These are phyloP conservation scores for Chamaea fasciata DNA, from an alignment of 2,113 vertebrate species.

Conservation along the genomic window DNA sequence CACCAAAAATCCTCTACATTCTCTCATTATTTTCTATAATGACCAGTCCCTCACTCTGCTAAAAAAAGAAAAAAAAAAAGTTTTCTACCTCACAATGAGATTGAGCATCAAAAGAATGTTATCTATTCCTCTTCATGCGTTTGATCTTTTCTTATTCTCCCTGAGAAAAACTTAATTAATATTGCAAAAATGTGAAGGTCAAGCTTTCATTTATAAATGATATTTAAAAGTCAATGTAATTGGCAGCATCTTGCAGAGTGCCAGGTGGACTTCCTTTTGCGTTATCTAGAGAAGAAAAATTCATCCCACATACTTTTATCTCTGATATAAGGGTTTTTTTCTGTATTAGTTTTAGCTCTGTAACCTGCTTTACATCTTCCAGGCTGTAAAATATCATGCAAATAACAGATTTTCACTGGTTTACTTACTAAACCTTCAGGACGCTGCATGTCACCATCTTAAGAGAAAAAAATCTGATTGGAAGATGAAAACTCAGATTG, in stretches of 20 bases:
- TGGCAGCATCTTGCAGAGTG: not conserved
- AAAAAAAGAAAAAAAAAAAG: not conserved
- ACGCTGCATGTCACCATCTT: not conserved
- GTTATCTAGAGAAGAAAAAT: not conserved
- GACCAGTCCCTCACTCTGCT: not conserved
- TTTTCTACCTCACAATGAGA: not conserved
- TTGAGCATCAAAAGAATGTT: not conserved
- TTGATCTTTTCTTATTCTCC: not conserved
- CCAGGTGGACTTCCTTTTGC: not conserved
- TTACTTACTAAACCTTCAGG: not conserved
- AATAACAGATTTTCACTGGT: not conserved
- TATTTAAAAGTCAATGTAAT: slow-evolving; percentile 15
- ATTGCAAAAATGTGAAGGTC: slow-evolving; percentile 21
- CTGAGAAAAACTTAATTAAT: slow-evolving; percentile 16
- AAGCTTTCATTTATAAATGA: slow-evolving; percentile 33
- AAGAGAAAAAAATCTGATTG: not conserved
- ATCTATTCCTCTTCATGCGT: not conserved
- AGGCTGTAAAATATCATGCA: not conserved
- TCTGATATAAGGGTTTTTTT: not conserved
- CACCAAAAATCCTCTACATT: not conserved
- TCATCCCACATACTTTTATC: not conserved
- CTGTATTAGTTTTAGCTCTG: not conserved
- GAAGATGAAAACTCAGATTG: not conserved
- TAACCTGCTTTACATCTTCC: not conserved
- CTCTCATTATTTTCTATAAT: not conserved